Percentiles rank a stretch among this genome's conserved stretches.
phyloP scores from a whole-genome alignment of 2,797 vertebrate genomes.

The Podarcis lilfordi region DNA sequence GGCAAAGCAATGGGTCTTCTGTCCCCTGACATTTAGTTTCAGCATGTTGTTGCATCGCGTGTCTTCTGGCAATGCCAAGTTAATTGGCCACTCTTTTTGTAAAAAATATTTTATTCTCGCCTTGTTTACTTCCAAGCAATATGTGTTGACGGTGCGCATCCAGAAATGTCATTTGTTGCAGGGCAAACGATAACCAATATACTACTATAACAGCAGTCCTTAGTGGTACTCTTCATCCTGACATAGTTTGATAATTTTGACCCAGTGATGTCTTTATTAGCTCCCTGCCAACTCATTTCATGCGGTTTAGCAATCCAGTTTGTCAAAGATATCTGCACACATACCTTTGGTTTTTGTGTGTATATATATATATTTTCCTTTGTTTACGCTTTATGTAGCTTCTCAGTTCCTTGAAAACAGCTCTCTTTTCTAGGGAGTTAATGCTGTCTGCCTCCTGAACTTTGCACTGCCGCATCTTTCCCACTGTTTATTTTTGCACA shows the following conservation, averaged over 20 bases:
- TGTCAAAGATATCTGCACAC: not conserved
- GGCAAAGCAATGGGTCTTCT: not conserved
- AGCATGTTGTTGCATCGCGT: not conserved
- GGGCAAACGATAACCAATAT: not conserved
- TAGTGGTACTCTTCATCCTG: too few species aligned
- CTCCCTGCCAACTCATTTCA: not conserved
- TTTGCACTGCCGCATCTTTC: not conserved
- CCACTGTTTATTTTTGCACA: not conserved
- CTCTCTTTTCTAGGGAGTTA: not conserved
- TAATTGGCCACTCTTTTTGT: too few species aligned
- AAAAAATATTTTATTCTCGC: too few species aligned
- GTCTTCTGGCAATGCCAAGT: not conserved
- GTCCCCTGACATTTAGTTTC: not conserved
- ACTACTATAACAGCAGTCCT: not conserved
- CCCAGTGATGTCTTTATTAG: not conserved
- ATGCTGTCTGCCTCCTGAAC: not conserved
- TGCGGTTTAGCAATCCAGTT: not conserved
- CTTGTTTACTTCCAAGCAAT: too few species aligned
- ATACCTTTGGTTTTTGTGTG: not conserved
- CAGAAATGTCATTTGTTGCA: not conserved
- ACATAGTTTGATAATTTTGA: not conserved
- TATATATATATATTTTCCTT: constrained; percentile 7
- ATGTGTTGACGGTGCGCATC: not conserved
- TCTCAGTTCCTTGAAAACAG: not conserved
- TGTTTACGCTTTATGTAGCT: not conserved